Evolutionary conservation across 2,113 vertebrate genomes (phyloP).

Genomic region (Xenopus laevis): DNA sequence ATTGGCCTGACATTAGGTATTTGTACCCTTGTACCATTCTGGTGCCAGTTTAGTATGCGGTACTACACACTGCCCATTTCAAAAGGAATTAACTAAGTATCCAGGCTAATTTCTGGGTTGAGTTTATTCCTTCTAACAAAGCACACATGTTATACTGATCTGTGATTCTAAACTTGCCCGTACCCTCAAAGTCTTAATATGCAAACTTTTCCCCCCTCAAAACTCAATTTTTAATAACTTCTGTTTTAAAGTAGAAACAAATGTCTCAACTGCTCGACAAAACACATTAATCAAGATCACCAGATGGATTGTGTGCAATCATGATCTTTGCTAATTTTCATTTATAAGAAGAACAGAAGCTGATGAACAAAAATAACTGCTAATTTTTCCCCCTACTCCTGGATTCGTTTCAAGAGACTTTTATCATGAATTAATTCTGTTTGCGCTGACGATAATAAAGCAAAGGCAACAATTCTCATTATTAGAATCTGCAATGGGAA

Average conservation of each 20-base stretch:
- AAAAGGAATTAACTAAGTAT: no score
- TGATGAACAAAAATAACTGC: background rate
- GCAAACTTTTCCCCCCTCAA: no score
- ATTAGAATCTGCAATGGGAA: background rate
- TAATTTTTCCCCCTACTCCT: background rate
- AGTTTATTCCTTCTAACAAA: no score
- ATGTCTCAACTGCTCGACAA: conserved; percentile 18
- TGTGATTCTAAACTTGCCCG: no score
- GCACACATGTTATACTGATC: no score
- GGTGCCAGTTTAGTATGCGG: no score
- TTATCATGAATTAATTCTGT: conserved; percentile 6
- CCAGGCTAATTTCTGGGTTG: no score
- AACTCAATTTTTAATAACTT: conserved; percentile 20
- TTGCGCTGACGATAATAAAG: background rate
- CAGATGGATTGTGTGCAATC: background rate
- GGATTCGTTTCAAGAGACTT: conserved; percentile 15
- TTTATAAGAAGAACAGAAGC: background rate
- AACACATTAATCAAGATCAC: conserved; percentile 5
- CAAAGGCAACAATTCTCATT: background rate
- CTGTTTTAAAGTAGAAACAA: conserved; percentile 46
- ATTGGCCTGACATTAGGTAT: no score
- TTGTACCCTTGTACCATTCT: no score
- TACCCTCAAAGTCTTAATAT: no score
- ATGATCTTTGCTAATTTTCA: conserved; percentile 16
- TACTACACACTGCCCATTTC: no score